phyloP scores from a whole-genome alignment of 2,797 vertebrate genomes.

The Poecilia velifera region DNA sequence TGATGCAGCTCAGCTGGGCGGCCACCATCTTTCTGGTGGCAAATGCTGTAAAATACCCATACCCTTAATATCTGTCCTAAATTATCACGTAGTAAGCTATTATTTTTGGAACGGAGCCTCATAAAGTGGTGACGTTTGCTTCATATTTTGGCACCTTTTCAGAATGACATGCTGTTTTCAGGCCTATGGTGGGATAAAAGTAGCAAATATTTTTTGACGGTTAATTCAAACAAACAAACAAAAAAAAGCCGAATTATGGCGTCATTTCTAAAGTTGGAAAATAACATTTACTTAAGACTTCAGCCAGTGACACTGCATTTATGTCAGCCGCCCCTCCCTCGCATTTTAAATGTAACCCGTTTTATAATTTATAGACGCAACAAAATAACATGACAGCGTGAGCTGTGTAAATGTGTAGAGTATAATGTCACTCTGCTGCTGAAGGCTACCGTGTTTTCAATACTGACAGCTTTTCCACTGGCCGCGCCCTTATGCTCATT shows the following conservation, averaged over 20 bases:
- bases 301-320: conserved; percentile 54
- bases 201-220: neutral
- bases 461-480: conserved; percentile 61
- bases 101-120: neutral
- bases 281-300: neutral
- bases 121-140: neutral
- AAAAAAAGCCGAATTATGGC: neutral
- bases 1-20: conserved; percentile 61
- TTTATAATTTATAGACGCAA: neutral
- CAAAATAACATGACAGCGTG: neutral
- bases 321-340: neutral
- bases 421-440: conserved; percentile 15
- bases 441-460: conserved; percentile 7
- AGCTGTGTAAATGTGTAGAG: neutral
- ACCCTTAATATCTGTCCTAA: neutral
- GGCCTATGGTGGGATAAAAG: neutral
- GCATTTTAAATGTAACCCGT: conserved; percentile 1
- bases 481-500: conserved; percentile 77
- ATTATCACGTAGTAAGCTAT: neutral
- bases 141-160: neutral
- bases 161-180: neutral
- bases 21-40: conserved; percentile 62
- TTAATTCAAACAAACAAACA: neutral
- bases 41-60: conserved; percentile 33
- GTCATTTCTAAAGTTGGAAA: conserved; percentile 18